Evolutionary conservation across 2,888 invertebrate species (phyloP).

Genomic region (Bombylius major): DNA sequence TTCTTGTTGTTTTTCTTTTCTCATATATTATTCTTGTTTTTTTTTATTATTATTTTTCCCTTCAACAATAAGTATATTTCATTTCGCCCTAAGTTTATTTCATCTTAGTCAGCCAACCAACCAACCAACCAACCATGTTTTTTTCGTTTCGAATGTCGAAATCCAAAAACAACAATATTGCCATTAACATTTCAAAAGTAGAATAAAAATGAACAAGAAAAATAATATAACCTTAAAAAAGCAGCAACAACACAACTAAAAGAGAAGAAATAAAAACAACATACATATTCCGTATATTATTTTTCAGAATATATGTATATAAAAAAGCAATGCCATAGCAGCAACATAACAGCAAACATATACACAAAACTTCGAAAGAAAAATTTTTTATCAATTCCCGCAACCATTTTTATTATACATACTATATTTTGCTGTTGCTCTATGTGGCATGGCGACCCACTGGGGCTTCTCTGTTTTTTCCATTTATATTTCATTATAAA

Average conservation of each 20-base stretch:
- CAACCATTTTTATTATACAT: slow-evolving; percentile 1
- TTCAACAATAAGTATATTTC: neutral
- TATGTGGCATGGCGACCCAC: slow-evolving; percentile 5
- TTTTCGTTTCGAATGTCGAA: neutral
- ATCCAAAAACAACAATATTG: neutral
- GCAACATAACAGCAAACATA: neutral
- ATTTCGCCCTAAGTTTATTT: neutral
- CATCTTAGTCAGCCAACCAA: neutral
- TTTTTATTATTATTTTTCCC: too few species aligned
- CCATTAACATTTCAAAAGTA: too few species aligned
- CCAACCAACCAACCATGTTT: neutral
- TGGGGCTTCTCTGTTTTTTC: neutral
- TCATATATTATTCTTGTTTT: too few species aligned
- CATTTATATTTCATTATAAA: too few species aligned
- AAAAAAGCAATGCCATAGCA: neutral
- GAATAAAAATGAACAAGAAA: too few species aligned
- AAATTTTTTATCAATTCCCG: slow-evolving; percentile 5
- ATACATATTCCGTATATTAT: too few species aligned
- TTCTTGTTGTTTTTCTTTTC: neutral
- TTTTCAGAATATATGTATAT: neutral
- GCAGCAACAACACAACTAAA: neutral
- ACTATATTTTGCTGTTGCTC: neutral
- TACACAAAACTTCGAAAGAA: neutral
- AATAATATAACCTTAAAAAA: too few species aligned
- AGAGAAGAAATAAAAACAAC: neutral